Conservation (phyloP, 2,888 invertebrate genomes). For the Caenorhabditis doughertyi region DNA sequence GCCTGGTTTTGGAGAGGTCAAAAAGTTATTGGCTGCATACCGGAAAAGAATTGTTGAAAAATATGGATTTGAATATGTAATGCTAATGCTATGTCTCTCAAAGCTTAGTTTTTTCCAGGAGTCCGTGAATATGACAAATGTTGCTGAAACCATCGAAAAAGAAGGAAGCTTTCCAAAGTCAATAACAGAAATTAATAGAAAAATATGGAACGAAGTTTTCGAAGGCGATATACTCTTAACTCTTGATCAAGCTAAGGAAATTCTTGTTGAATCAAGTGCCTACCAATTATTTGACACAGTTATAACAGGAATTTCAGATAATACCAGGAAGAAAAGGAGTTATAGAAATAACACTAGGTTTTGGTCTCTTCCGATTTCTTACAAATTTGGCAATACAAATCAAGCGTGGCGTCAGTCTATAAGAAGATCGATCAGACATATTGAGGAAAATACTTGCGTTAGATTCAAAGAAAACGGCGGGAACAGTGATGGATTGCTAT, state of each 20-base stretch:
- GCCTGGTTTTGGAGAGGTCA: conserved; percentile 73
- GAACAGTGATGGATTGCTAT: conserved; percentile 69
- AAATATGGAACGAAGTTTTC: conserved; percentile 77
- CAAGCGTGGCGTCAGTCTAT: conserved; percentile 76
- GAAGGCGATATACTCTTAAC: conserved; percentile 81
- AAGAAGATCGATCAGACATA: conserved; percentile 73
- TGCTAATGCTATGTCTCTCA: background rate
- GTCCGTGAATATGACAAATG: conserved; percentile 37
- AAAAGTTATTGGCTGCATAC: conserved; percentile 72
- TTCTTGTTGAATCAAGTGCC: conserved; percentile 58
- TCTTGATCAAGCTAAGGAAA: conserved; percentile 76
- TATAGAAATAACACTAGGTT: conserved; percentile 70
- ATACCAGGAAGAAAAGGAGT: conserved; percentile 76
- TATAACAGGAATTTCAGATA: too few species aligned
- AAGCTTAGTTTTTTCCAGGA: conserved; percentile 57
- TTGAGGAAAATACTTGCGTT: conserved; percentile 79
- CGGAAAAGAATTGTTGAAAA: conserved; percentile 72
- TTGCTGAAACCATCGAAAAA: conserved; percentile 58
- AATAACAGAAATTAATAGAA: conserved; percentile 80
- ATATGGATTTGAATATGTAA: conserved; percentile 76
- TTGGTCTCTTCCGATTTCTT: conserved; percentile 77
- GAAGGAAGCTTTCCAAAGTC: conserved; percentile 51
- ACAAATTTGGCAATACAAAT: conserved; percentile 69
- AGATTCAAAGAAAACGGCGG: conserved; percentile 77
- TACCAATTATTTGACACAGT: too few species aligned